phyloP scores from a whole-genome alignment of 2,113 vertebrate species.

The Rissa tridactyla region DNA sequence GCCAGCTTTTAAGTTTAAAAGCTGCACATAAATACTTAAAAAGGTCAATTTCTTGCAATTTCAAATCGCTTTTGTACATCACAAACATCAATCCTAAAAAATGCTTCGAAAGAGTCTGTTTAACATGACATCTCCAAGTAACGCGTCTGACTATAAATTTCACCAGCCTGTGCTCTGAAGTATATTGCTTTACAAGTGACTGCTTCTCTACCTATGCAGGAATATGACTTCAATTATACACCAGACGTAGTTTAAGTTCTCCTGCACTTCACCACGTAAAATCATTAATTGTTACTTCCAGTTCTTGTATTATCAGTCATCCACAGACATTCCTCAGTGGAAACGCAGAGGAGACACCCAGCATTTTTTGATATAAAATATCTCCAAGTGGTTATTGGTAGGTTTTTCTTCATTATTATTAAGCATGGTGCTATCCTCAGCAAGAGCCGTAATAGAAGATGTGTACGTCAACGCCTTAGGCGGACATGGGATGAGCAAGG shows the following conservation, averaged over 20 bases:
- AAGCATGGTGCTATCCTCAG: neutral
- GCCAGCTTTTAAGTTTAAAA: constrained; percentile 10
- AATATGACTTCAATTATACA: constrained; percentile 3
- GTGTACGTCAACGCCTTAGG: neutral
- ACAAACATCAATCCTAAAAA: constrained; percentile 38
- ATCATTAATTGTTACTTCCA: neutral
- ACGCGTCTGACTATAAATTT: neutral
- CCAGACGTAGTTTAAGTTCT: neutral
- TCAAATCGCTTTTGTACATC: constrained; percentile 1
- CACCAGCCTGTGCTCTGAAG: neutral
- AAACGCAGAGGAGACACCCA: neutral
- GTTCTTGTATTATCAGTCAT: neutral
- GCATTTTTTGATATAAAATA: neutral
- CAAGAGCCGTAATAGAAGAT: neutral
- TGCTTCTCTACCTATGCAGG: neutral
- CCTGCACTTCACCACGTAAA: neutral
- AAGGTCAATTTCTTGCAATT: constrained; percentile 25
- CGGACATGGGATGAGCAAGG: neutral
- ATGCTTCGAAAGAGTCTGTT: neutral
- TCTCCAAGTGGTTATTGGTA: neutral
- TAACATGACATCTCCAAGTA: neutral
- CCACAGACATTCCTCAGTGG: neutral
- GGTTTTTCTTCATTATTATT: neutral
- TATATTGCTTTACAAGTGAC: neutral
- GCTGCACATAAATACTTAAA: neutral